Conservation (phyloP, 2,113 vertebrate genomes). For the Eubucco bourcierii region DNA sequence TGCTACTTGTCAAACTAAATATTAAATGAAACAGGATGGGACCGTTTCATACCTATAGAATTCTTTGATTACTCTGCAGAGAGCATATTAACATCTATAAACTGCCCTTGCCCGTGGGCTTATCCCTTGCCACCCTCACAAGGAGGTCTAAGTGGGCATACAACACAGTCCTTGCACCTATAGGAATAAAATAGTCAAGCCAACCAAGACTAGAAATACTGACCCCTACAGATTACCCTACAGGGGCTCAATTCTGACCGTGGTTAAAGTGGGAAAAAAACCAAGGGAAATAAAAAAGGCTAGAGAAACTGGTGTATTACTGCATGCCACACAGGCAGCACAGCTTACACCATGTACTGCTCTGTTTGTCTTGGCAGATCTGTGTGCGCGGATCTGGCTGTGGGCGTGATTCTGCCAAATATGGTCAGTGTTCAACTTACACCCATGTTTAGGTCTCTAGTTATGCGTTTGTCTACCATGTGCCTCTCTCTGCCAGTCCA, state of each 20-base stretch:
- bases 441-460: conserved; percentile 68
- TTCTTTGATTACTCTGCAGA: not conserved
- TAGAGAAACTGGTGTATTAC: conserved; percentile 50
- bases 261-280: not conserved
- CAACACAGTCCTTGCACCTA: not conserved
- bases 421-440: conserved; percentile 69
- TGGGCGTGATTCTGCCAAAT: conserved; percentile 66
- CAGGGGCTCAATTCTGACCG: not conserved
- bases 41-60: not conserved
- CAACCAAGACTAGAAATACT: not conserved
- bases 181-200: not conserved
- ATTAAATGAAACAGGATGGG: not conserved
- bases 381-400: conserved; percentile 67
- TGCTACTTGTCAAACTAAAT: not conserved
- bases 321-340: conserved; percentile 61
- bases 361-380: conserved; percentile 75
- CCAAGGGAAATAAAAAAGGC: not conserved
- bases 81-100: not conserved
- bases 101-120: not conserved
- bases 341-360: conserved; percentile 67
- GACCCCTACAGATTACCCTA: not conserved
- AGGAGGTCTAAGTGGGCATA: not conserved
- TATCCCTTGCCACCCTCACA: not conserved
- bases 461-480: conserved; percentile 64
- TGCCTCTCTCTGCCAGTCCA: conserved; percentile 66